Conservation (phyloP, 1,140 invertebrate species). For the Harlomillsia oculata region DNA sequence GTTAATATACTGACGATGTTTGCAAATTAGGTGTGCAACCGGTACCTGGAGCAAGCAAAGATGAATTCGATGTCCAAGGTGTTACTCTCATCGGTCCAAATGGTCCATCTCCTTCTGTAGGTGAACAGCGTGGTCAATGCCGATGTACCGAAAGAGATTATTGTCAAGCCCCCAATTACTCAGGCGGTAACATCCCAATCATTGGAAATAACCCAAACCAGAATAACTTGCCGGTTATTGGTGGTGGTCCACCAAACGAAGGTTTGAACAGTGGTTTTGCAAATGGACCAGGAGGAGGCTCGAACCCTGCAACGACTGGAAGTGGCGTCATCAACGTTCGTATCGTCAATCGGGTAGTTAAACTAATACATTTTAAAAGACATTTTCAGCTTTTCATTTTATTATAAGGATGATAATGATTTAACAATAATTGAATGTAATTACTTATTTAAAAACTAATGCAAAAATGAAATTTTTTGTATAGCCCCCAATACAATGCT, state of each 20-base stretch:
- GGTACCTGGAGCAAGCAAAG: slow-evolving; percentile 3
- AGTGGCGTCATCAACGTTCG: slow-evolving; percentile 36
- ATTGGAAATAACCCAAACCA: not conserved
- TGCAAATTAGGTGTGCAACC: not conserved
- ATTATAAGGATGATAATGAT: no score
- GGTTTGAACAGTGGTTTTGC: not conserved
- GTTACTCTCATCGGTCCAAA: not conserved
- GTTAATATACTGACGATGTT: not conserved
- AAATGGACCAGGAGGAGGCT: not conserved
- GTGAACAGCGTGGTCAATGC: not conserved
- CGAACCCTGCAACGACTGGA: slow-evolving; percentile 28
- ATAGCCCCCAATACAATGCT: not conserved
- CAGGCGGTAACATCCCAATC: not conserved
- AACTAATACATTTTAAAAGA: not conserved
- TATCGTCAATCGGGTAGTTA: slow-evolving; percentile 37
- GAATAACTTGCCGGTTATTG: not conserved
- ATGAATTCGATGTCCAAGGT: not conserved
- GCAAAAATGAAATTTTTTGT: not conserved
- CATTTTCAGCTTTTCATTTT: no score
- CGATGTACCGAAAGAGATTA: not conserved
- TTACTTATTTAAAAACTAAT: not conserved
- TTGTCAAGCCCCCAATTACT: not conserved
- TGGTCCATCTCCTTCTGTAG: not conserved
- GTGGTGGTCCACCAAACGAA: not conserved
- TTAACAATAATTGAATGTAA: not conserved